Conservation (phyloP, 2,113 vertebrate genomes). For the Lampris incognitus region DNA sequence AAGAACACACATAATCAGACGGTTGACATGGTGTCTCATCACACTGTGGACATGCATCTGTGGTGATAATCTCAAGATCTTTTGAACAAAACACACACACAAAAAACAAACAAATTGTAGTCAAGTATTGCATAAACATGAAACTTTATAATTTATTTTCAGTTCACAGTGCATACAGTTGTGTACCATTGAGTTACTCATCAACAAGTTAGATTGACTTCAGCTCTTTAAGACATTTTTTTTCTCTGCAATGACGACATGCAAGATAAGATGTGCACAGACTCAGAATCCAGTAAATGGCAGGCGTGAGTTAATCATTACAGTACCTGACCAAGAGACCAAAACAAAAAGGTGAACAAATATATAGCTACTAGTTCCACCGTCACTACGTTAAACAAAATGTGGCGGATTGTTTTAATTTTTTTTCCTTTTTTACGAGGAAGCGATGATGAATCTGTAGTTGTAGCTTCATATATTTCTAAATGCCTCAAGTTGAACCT, state of each 20-base stretch:
- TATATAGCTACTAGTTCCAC: slow-evolving; percentile 18
- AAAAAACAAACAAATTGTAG: neutral
- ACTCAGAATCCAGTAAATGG: slow-evolving; percentile 42
- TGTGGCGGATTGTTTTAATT: neutral
- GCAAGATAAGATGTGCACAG: slow-evolving; percentile 60
- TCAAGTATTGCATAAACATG: slow-evolving; percentile 36
- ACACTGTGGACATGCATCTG: too few relatives aligned
- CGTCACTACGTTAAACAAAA: neutral
- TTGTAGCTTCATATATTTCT: neutral
- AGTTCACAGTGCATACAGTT: slow-evolving; percentile 82
- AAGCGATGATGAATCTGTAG: neutral
- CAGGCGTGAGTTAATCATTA: slow-evolving; percentile 45
- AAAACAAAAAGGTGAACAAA: neutral
- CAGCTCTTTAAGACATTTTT: slow-evolving; percentile 55
- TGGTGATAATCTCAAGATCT: too few relatives aligned
- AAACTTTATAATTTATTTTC: slow-evolving; percentile 79
- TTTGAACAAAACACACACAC: neutral
- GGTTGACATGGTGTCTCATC: too few relatives aligned
- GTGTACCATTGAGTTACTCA: slow-evolving; percentile 74
- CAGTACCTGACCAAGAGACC: slow-evolving; percentile 7
- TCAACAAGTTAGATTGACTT: slow-evolving; percentile 72
- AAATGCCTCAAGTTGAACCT: neutral
- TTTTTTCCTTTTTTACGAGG: neutral
- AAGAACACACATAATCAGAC: too few relatives aligned
- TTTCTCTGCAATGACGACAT: slow-evolving; percentile 72